Percentiles rank a stretch among this genome's conserved stretches.
Conservation (phyloP, 2,797 vertebrate species). For the Galaxias olidus region DNA sequence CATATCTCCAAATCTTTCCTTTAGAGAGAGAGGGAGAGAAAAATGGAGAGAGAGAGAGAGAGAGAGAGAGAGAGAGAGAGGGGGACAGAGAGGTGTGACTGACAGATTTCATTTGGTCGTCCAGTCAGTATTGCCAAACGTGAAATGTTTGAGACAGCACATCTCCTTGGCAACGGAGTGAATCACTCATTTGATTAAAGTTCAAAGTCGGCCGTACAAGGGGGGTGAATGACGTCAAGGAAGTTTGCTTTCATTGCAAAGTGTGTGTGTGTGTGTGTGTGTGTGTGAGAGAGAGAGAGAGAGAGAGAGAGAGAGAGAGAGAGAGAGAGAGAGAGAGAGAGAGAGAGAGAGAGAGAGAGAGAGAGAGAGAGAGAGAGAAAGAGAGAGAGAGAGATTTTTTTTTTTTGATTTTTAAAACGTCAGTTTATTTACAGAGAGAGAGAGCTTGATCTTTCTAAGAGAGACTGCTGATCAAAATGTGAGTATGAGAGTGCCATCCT, state of each 20-base stretch:
- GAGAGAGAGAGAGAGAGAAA: background rate
- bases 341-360: background rate
- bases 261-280: too few relatives aligned
- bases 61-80: conserved; percentile 14
- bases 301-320: too few relatives aligned
- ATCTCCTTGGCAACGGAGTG: conserved; percentile 36
- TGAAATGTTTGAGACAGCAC: conserved; percentile 24
- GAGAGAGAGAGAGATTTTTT: conserved; percentile 2
- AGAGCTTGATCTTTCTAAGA: too few relatives aligned
- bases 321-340: background rate
- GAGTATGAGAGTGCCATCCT: too few relatives aligned
- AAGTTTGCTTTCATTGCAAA: too few relatives aligned
- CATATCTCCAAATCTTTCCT: conserved; percentile 81
- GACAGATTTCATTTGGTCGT: conserved; percentile 42
- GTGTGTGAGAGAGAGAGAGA: too few relatives aligned
- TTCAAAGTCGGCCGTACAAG: too few relatives aligned
- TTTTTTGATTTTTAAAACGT: too few relatives aligned
- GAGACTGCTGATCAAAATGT: too few relatives aligned
- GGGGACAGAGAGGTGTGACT: conserved; percentile 18
- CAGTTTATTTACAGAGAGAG: too few relatives aligned
- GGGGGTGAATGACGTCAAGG: too few relatives aligned
- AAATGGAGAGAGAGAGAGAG: conserved; percentile 8
- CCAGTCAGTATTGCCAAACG: background rate
- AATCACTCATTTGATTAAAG: conserved; percentile 24
- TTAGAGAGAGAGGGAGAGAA: conserved; percentile 22